A percentile compares a stretch with the other conserved stretches of the same genome.
Evolutionary conservation across 2,113 vertebrate genomes (phyloP).

Genomic region (Montifringilla adamsi): DNA sequence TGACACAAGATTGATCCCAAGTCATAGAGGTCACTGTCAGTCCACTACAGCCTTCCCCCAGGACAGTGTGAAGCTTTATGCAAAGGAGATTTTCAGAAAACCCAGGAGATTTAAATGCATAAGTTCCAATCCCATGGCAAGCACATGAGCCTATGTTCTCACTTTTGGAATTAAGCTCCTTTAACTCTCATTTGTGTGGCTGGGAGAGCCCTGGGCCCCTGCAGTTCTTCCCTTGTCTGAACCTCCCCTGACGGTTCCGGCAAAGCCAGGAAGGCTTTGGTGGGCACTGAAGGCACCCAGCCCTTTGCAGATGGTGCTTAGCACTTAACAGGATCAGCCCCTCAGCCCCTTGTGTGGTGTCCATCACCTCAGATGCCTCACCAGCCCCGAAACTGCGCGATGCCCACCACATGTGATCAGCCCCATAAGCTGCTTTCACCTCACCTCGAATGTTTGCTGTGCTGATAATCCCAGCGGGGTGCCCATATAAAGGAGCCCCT

Average conservation of each 20-base stretch:
- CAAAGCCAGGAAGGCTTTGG: neutral
- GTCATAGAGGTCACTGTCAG: neutral
- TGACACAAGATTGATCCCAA: accelerated
- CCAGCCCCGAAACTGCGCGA: neutral
- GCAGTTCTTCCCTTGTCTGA: neutral
- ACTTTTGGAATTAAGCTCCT: constrained; percentile 1
- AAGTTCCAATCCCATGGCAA: constrained; percentile 24
- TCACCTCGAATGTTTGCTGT: constrained; percentile 14
- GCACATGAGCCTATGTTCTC: neutral
- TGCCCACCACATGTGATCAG: neutral
- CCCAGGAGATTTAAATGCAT: constrained; percentile 24
- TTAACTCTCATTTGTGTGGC: constrained; percentile 1
- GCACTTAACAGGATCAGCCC: constrained; percentile 54
- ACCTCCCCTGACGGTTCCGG: neutral
- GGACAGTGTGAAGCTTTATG: neutral
- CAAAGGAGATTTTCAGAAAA: constrained; percentile 17
- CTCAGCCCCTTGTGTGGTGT: neutral
- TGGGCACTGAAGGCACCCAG: neutral
- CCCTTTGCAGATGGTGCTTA: neutral
- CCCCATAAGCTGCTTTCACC: constrained; percentile 43
- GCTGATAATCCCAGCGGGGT: neutral
- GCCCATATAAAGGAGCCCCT: constrained; percentile 36
- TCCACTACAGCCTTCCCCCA: neutral
- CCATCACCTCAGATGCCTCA: constrained; percentile 47
- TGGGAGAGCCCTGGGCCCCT: neutral